Percentiles rank a stretch among this genome's conserved stretches.
phyloP scores from a whole-genome alignment of 2,113 vertebrate genomes.

The Hippocampus abdominalis region DNA sequence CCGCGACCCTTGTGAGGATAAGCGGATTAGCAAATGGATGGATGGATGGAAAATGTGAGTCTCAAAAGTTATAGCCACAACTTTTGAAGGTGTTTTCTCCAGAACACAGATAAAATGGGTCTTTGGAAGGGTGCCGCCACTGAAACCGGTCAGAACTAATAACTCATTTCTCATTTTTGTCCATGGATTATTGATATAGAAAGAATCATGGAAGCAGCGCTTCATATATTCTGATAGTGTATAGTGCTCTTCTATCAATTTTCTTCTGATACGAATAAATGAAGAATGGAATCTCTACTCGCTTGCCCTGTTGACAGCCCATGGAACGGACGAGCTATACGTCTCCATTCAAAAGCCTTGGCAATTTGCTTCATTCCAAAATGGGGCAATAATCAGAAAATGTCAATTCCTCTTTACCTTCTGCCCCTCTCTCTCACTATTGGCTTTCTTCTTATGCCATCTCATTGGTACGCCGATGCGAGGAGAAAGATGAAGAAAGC shows the following conservation, averaged over 20 bases:
- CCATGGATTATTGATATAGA: conserved; percentile 51
- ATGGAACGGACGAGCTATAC: conserved; percentile 22
- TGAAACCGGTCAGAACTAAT: conserved; percentile 54
- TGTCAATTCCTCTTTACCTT: conserved; percentile 19
- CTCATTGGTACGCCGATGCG: conserved; percentile 32
- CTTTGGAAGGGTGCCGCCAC: conserved; percentile 18
- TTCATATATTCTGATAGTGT: conserved; percentile 21
- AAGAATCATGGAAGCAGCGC: conserved; percentile 27
- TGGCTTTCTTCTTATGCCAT: conserved; percentile 10
- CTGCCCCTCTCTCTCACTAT: conserved; percentile 4
- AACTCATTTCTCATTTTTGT: conserved; percentile 54
- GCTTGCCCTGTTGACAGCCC: conserved; percentile 27
- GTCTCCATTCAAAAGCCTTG: conserved; percentile 39
- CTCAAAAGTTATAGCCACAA: background rate
- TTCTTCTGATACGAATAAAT: conserved; percentile 20
- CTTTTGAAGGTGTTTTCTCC: background rate
- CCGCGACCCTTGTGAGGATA: too few species aligned
- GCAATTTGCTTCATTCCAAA: conserved; percentile 45
- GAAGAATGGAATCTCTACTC: conserved; percentile 18
- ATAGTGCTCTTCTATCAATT: conserved; percentile 9
- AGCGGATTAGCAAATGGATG: too few species aligned
- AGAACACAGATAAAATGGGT: background rate
- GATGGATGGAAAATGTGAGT: background rate
- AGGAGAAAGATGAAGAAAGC: conserved; percentile 51
- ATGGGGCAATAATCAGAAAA: conserved; percentile 30